Base-by-base conservation (phyloP, 2,888 invertebrate species). In the Thereva nobilitata region DNA sequence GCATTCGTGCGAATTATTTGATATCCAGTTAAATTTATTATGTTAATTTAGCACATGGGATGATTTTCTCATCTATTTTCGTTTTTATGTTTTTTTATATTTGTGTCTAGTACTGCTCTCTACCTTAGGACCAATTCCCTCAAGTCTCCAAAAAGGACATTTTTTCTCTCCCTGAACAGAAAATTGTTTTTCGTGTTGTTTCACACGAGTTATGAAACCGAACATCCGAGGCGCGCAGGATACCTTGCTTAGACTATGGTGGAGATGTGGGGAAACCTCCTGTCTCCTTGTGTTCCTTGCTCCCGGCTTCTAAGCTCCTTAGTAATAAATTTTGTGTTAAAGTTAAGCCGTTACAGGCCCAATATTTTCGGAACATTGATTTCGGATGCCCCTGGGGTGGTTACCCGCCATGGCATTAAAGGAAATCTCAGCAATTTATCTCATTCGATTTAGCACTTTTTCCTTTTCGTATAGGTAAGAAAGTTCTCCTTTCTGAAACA, bases 351-450 rank as follows among this genome's bases (percentile, higher is more conserved):
- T 53, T 37, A 53, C 53, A 53, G 53, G 38, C 37, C 23, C 53
- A 53, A 53, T 53, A 53, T 53, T 53, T 53, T 53, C 53, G n/a
- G 38, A 53, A 53, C 53, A 53, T 53, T 53, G 53, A 53, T 53
- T 53, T 53, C 53, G 53, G 38, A 53, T 53, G 53, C 23, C 53
- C 53, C 53, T 38, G 23, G 53, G 53, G 40, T 40, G 38, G 53
- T 7, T 38, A 53, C 53, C 53, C 37, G 53, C 10, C 53, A 10
- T 40, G 38, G 38, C 40, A 53, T 53, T 53, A 53, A 53, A 40
- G 53, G 38, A 53, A 53, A 53, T 53, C 53, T 53, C 38, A 53
- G 23, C 53, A 38, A 53, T 53, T 53, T 53, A 53, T 53, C 53
- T 53, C 53, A 53, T 53, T 53, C 38, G 53, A 53, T 53, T 53